Evolutionary conservation across 2,797 vertebrate genomes (phyloP).

Genomic region (Melanotaenia maccullochi): DNA sequence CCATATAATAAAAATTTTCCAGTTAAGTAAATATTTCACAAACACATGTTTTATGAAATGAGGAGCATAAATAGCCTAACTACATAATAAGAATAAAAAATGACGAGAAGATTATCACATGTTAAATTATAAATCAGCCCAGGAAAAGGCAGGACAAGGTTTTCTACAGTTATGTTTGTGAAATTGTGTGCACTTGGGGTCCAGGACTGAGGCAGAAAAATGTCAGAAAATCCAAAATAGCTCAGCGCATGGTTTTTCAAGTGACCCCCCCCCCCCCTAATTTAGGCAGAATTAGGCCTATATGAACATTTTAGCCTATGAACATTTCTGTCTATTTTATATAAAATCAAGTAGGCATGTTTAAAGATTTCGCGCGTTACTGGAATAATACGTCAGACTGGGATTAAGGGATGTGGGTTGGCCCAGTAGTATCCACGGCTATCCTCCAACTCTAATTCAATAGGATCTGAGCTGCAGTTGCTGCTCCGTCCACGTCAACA

Average conservation of each 20-base stretch:
- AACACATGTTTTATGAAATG: too few species aligned
- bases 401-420: slow-evolving; percentile 77
- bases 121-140: not conserved
- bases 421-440: slow-evolving; percentile 54
- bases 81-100: not conserved
- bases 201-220: not conserved
- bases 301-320: too few species aligned
- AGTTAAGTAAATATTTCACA: too few species aligned
- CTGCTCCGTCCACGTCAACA: slow-evolving; percentile 40
- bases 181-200: not conserved
- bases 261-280: too few species aligned
- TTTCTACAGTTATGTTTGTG: not conserved
- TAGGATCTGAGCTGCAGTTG: slow-evolving; percentile 58
- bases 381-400: slow-evolving; percentile 62
- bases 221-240: not conserved
- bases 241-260: too few species aligned
- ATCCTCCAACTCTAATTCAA: slow-evolving; percentile 64
- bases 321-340: not conserved
- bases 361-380: slow-evolving; percentile 54
- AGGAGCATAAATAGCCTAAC: too few species aligned
- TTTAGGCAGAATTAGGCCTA: too few species aligned
- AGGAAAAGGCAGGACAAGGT: too few species aligned
- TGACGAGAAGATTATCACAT: not conserved
- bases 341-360: slow-evolving; percentile 23
- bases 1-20: not conserved